Percentiles rank a stretch among this genome's conserved stretches.
These are phyloP conservation scores for Abscondita cerata DNA, from an alignment of 2,888 invertebrate genomes.

Conservation along the genomic window DNA sequence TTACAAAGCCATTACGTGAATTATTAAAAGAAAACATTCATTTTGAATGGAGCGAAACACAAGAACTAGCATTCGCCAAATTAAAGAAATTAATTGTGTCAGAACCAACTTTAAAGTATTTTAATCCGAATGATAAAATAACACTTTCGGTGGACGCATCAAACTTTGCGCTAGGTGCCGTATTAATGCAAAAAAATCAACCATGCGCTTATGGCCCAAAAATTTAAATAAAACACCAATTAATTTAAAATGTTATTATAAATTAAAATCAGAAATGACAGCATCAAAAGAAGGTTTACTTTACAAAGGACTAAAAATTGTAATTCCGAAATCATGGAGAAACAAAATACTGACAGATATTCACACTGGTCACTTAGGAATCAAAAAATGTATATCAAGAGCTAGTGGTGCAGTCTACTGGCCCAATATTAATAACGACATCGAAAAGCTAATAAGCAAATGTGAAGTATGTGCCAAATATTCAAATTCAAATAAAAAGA, in stretches of 20 bases:
- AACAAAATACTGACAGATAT: slow-evolving; percentile 22
- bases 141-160: slow-evolving; percentile 29
- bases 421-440: slow-evolving; percentile 11
- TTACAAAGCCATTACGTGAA: no score
- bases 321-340: slow-evolving; percentile 16
- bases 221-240: no score
- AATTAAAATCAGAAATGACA: slow-evolving; percentile 5
- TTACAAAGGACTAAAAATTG: slow-evolving; percentile 11
- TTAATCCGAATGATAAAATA: slow-evolving; percentile 12
- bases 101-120: slow-evolving; percentile 23
- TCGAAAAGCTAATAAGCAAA: slow-evolving; percentile 12
- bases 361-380: slow-evolving; percentile 20
- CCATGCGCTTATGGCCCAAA: slow-evolving; percentile 53
- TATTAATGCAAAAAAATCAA: slow-evolving; percentile 48
- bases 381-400: slow-evolving; percentile 14
- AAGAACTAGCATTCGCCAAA: slow-evolving; percentile 33
- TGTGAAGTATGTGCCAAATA: slow-evolving; percentile 13
- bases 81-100: slow-evolving; percentile 29
- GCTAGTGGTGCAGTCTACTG: slow-evolving; percentile 12
- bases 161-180: slow-evolving; percentile 44
- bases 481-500: slow-evolving; percentile 9
- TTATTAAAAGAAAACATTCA: slow-evolving; percentile 32
- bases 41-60: slow-evolving; percentile 29
- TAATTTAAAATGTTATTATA: slow-evolving; percentile 1
- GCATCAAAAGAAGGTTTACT: slow-evolving; percentile 6